These are phyloP conservation scores for Tipula unca DNA, from an alignment of 2,888 invertebrate genomes.

Conservation along the genomic window DNA sequence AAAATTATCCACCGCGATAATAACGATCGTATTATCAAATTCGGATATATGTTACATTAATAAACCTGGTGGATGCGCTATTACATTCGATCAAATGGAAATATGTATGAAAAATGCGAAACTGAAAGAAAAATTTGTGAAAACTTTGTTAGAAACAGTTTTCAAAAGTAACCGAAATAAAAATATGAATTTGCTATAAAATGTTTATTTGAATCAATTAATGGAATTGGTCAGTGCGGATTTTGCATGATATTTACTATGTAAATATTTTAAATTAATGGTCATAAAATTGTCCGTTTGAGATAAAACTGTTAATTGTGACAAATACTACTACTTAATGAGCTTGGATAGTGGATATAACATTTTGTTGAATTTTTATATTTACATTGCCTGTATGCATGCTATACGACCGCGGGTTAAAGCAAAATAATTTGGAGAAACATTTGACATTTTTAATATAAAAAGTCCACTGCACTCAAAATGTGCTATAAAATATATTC, in stretches of 20 bases:
- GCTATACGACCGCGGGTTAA: no score
- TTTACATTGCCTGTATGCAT: no score
- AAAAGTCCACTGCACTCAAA: neutral
- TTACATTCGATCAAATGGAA: conserved; percentile 49
- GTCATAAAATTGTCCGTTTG: no score
- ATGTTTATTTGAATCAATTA: neutral
- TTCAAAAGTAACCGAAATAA: conserved; percentile 32
- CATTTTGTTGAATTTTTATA: no score
- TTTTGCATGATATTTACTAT: no score
- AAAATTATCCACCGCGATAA: conserved; percentile 52
- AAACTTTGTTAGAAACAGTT: conserved; percentile 30
- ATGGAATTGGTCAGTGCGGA: no score
- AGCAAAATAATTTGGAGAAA: no score
- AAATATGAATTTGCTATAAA: neutral
- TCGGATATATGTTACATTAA: conserved; percentile 56
- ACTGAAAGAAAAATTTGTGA: conserved; percentile 47
- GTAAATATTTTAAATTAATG: no score
- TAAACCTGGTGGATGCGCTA: conserved; percentile 65
- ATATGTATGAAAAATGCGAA: conserved; percentile 53
- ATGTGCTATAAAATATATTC: neutral
- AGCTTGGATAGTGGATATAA: no score
- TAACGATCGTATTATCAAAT: conserved; percentile 59
- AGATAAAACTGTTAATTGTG: no score
- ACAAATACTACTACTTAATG: no score
- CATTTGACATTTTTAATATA: neutral